Conservation (phyloP, 2,888 invertebrate species). For the Nymphalis urticae region DNA sequence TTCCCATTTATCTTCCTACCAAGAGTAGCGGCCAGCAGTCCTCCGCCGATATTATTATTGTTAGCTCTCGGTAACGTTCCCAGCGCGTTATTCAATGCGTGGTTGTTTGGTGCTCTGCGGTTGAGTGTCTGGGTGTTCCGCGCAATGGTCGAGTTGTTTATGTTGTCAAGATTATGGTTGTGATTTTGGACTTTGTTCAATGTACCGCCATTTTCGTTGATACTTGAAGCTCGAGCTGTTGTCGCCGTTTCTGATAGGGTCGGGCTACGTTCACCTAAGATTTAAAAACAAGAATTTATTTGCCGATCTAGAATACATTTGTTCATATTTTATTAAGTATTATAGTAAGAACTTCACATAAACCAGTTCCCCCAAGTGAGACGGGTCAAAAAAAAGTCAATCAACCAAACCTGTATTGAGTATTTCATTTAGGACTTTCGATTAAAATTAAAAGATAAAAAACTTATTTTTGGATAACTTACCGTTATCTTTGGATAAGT, state of each 20-base stretch:
- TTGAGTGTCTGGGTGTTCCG: slow-evolving; percentile 74
- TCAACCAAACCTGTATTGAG: too few species aligned
- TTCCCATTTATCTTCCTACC: slow-evolving; percentile 79
- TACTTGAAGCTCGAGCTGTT: slow-evolving; percentile 89
- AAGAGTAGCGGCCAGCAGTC: slow-evolving; percentile 66
- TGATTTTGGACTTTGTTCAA: slow-evolving; percentile 69
- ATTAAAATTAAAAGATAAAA: too few species aligned
- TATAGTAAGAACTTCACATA: too few species aligned
- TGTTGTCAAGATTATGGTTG: slow-evolving; percentile 53
- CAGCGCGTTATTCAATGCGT: slow-evolving; percentile 71
- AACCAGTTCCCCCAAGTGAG: too few species aligned
- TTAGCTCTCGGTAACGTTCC: slow-evolving; percentile 74
- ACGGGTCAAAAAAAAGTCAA: too few species aligned
- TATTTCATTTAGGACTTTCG: too few species aligned
- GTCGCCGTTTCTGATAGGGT: slow-evolving; percentile 92
- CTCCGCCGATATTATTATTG: slow-evolving; percentile 63
- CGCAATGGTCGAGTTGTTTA: slow-evolving; percentile 59
- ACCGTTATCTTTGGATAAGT: slow-evolving; percentile 91
- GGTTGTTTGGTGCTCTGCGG: slow-evolving; percentile 60
- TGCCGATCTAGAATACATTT: too few species aligned
- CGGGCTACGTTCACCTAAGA: slow-evolving; percentile 87
- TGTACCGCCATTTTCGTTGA: slow-evolving; percentile 73
- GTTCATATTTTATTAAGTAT: too few species aligned
- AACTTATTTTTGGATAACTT: slow-evolving; percentile 47
- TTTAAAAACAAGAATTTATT: neutral